Base-by-base conservation (phyloP, 1,140 invertebrate species). In the Scaptomyza hsui region DNA sequence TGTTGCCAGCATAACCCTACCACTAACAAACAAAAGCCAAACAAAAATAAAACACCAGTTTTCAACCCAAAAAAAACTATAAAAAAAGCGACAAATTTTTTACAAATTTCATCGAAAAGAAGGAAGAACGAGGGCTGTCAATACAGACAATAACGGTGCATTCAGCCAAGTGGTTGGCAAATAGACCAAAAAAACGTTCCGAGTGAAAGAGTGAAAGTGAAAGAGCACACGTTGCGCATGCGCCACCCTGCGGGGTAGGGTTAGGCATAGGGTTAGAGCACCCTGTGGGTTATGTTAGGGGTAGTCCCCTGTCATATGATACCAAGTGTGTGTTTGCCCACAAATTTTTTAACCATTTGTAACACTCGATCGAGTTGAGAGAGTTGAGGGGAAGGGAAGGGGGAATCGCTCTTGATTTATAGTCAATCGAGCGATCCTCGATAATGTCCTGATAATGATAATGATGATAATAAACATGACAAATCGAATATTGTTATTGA, bases 281-380 rank as follows among this genome's bases (percentile, higher is more conserved):
- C 29, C 29, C 32, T 37, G 12, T n/a, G 32, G 32, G 12, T n/a
- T 37, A n/a, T 12, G 4, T n/a, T 37, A 61, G 39, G 18, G 24
- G 13, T 15, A 26, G 53, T 12, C 15, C 15, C n/a, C n/a, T 37
- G 49, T 45, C 13, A 67, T 72, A 41, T 10, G 49, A 72, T 60
- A 39, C 55, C 15, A 19, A 47, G 59, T 51, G 68, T 59, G 74
- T 47, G 72, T 59, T 67, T 88, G 83, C 82, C 82, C 82, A 82
- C 82, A 80, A 86, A 64, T 88, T 86, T 86, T 88, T 72, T 82
- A 78, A 47, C 69, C 41, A 88, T 88, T 88, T 88, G 82, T 88
- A 82, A 78, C 82, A 81, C 74, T 82, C 82, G 78, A 89, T 78
- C 74, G 71, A 72, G 71, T 49, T 47, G 24, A 13, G 15, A n/a